Evolutionary conservation across 2,797 vertebrate genomes (phyloP), one percentile per base, ranked within the genome.

Genomic region (Synaphobranchus kaupii): DNA sequence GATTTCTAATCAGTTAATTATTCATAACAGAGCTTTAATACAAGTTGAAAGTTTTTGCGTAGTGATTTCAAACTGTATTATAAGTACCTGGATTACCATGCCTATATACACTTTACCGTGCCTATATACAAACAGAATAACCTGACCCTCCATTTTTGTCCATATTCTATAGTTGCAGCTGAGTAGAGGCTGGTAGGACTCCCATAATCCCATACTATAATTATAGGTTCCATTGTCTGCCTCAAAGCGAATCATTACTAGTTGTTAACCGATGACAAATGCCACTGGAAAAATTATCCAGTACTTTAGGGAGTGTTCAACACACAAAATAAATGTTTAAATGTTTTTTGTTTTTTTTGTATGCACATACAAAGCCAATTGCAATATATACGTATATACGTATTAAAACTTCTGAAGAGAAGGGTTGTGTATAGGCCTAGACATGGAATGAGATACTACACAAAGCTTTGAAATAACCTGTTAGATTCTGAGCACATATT

Each of bases 191-290:
- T 48, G 60, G 39, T 50, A 50, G 68, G 15, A 76, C 81, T 71
- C n/a, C 66, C 44, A 73, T 73, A 50, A 71, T 73, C 63, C 50
- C 10, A 87, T 54, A 60, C 82, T 28, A 22, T 82, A 81, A 82
- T 81, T 86, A 28, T 47, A 86, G 58, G 54, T 66, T 82, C 25
- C 78, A 73, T 73, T 84, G 86, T 73, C 15, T 73, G 52, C 68
- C n/a, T 84, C 50, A 73, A 84, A 39, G 82, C 63, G 34, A 76
- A 78, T 84, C 66, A 84, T 76, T 87, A 73, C 50, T 15, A 20
- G 31, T 39, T 83, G 48, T 28, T 87, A 34, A 68, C 25, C 52
- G 84, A 68, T 66, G 22, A 25, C 44, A 60, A 31, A 56, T 58
- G 63, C 48, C 82, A 48, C 8, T 34, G 44, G 15, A 31, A 63